Conservation (phyloP, 1,140 invertebrate genomes). For the Himalopsyche phryganea region DNA sequence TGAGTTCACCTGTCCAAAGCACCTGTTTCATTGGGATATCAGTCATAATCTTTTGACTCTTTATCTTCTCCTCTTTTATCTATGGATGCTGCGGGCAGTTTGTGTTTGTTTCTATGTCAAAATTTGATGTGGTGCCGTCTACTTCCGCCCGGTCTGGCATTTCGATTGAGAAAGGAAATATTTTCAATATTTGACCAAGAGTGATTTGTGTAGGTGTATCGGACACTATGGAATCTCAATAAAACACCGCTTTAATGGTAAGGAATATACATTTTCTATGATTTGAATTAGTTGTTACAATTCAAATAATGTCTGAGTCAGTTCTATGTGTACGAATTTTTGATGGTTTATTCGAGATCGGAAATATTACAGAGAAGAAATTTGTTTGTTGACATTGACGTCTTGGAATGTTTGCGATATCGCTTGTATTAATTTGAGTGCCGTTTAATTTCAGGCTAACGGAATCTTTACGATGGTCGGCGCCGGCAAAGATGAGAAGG, state of each 20-base stretch:
- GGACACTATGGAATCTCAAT: background rate
- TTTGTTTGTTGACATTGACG: no score
- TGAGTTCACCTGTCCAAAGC: no score
- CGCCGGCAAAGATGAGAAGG: constrained; percentile 48
- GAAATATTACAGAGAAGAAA: no score
- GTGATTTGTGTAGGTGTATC: background rate
- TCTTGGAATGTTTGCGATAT: no score
- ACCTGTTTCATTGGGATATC: no score
- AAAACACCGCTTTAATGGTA: constrained; percentile 8
- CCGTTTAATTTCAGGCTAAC: constrained; percentile 2
- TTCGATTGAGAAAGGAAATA: constrained; percentile 5
- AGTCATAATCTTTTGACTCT: background rate
- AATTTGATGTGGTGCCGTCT: constrained; percentile 13
- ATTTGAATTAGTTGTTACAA: background rate
- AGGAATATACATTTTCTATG: background rate
- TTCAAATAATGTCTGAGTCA: background rate
- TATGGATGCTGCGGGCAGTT: constrained; percentile 12
- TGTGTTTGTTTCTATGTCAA: constrained; percentile 25
- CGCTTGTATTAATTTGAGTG: background rate
- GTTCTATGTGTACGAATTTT: background rate
- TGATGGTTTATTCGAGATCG: no score
- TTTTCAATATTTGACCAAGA: constrained; percentile 3
- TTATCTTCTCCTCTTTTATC: constrained; percentile 15
- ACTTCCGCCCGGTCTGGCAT: constrained; percentile 24
- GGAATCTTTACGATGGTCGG: constrained; percentile 36